These are phyloP conservation scores for Cyanoramphus novaezelandiae DNA, from an alignment of 2,113 vertebrate species.

Conservation along the genomic window DNA sequence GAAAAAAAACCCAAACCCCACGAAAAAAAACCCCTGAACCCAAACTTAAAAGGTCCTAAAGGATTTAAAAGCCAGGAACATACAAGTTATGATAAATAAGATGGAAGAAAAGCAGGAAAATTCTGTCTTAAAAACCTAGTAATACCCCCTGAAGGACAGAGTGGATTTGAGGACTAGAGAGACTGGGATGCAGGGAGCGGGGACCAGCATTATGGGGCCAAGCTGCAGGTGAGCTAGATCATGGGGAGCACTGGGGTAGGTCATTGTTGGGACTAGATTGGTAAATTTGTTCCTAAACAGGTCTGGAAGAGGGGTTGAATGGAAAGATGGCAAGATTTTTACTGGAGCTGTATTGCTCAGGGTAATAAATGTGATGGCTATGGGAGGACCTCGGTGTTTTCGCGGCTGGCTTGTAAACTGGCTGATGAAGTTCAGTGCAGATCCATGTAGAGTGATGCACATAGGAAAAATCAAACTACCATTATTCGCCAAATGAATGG, in stretches of 20 bases:
- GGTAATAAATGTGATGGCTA: neutral
- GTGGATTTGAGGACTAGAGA: neutral
- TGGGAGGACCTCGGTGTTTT: neutral
- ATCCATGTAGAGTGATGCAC: neutral
- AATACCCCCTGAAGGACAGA: neutral
- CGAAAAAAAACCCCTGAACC: too few species aligned
- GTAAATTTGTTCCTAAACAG: neutral
- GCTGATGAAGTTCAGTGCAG: neutral
- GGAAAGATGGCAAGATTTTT: neutral
- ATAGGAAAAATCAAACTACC: neutral
- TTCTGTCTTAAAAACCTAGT: neutral
- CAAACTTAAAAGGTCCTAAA: neutral
- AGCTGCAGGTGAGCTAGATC: neutral
- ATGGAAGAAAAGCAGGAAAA: neutral
- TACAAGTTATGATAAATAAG: neutral
- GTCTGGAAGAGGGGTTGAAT: neutral
- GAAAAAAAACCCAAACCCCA: neutral
- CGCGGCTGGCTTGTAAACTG: neutral
- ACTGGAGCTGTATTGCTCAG: rapidly evolving
- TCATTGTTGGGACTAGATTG: too few species aligned
- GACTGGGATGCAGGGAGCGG: neutral
- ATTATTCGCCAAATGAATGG: neutral
- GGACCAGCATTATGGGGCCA: too few species aligned
- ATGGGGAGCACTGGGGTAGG: rapidly evolving
- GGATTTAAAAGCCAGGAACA: neutral